Evolutionary conservation across 2,797 vertebrate species (phyloP).

Genomic region (Cottoperca gobio): DNA sequence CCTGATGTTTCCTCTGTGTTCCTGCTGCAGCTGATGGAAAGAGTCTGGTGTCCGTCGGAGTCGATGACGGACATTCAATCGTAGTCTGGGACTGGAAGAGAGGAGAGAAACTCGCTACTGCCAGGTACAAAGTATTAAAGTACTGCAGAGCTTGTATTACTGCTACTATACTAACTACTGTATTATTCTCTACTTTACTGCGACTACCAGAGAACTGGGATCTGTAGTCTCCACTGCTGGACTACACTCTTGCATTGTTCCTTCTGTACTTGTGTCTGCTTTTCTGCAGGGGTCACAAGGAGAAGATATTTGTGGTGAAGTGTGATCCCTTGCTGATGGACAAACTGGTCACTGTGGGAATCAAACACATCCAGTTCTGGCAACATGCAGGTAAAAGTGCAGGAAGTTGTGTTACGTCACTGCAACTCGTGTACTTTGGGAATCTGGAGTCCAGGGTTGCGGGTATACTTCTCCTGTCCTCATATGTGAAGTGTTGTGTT

Average conservation of each 20-base stretch:
- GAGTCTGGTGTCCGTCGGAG: conserved; percentile 92
- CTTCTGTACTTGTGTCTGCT: background rate
- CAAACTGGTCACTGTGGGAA: conserved; percentile 94
- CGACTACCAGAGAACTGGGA: no score
- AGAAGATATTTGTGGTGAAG: conserved; percentile 96
- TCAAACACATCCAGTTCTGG: conserved; percentile 98
- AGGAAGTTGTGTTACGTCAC: no score
- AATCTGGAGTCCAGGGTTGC: background rate
- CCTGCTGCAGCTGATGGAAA: conserved; percentile 91
- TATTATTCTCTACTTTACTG: no score
- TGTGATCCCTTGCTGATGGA: conserved; percentile 93
- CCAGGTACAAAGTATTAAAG: conserved; percentile 83
- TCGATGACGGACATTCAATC: conserved; percentile 93
- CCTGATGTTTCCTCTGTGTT: background rate
- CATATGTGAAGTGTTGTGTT: background rate
- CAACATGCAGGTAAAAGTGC: conserved; percentile 91
- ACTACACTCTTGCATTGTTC: background rate
- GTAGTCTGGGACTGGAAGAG: conserved; percentile 98
- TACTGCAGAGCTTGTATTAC: fast-evolving
- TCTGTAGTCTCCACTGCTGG: no score
- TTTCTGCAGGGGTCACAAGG: conserved; percentile 87
- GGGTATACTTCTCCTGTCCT: no score
- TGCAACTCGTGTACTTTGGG: no score
- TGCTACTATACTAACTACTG: background rate
- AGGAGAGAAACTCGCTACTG: conserved; percentile 94